These are phyloP conservation scores for Erpetoichthys calabaricus DNA, from an alignment of 2,797 vertebrate genomes.

Conservation along the genomic window DNA sequence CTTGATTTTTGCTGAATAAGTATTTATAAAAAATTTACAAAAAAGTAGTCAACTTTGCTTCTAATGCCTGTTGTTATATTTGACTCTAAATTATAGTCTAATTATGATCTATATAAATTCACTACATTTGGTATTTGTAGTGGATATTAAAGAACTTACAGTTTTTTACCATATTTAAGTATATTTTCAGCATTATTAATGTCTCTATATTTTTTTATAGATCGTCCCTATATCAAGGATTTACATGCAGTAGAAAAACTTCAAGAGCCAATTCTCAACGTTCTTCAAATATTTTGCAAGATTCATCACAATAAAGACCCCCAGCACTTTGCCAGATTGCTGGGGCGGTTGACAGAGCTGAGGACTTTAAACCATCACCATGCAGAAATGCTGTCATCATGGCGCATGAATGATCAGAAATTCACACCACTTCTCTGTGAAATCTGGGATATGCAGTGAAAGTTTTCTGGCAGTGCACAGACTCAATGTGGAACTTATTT, in stretches of 20 bases:
- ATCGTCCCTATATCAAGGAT: constrained; percentile 81
- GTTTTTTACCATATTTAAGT: no score
- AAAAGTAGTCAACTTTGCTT: no score
- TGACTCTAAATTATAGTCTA: no score
- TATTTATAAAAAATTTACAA: no score
- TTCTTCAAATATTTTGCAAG: constrained; percentile 76
- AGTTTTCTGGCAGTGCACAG: no score
- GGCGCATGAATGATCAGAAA: constrained; percentile 85
- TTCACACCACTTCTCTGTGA: constrained; percentile 95
- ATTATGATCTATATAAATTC: no score
- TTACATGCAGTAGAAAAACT: constrained; percentile 77
- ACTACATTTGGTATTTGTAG: no score
- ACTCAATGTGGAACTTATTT: no score
- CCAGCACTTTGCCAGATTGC: constrained; percentile 87
- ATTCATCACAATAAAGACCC: constrained; percentile 73
- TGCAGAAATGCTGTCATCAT: constrained; percentile 85
- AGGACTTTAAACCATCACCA: constrained; percentile 92
- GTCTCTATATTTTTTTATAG: constrained; percentile 34
- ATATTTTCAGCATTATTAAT: no score
- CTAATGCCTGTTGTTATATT: no score
- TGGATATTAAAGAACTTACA: no score
- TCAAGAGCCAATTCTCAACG: constrained; percentile 76
- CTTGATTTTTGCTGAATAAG: no score
- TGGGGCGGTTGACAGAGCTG: constrained; percentile 85
- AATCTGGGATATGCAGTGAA: constrained; percentile 95